These are phyloP conservation scores for Pteropus alecto DNA, from an alignment of 2,113 vertebrate species.

Conservation along the genomic window DNA sequence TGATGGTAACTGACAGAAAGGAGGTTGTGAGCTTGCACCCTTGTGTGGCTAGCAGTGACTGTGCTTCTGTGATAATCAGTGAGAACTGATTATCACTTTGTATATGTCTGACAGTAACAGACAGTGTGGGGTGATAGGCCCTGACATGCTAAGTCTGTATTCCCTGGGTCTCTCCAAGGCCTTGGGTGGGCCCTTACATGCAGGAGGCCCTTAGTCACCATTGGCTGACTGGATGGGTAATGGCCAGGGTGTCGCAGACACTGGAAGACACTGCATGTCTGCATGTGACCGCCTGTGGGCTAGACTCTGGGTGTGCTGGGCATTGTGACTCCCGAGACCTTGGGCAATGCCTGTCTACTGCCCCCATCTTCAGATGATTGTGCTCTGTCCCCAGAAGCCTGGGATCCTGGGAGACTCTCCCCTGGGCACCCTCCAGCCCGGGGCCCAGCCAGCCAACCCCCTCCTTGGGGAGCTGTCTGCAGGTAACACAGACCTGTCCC, in stretches of 20 bases:
- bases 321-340: background rate
- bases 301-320: background rate
- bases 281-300: background rate
- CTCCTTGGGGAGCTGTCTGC: conserved; percentile 82
- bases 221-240: background rate
- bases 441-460: conserved; percentile 83
- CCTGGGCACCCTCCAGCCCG: conserved; percentile 79
- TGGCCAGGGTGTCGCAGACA: background rate
- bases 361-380: background rate
- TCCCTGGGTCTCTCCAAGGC: background rate
- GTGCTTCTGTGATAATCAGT: background rate
- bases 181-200: background rate
- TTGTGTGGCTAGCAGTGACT: background rate
- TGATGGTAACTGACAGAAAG: background rate
- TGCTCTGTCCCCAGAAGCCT: conserved; percentile 81
- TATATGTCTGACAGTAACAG: background rate
- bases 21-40: background rate
- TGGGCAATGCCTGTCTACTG: background rate
- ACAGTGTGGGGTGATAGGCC: background rate
- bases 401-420: conserved; percentile 92
- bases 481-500: conserved; percentile 1
- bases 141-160: background rate
- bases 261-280: background rate
- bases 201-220: background rate
- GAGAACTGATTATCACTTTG: background rate